Evolutionary conservation across 2,888 invertebrate species (phyloP).

Genomic region (Harpalus rubripes): DNA sequence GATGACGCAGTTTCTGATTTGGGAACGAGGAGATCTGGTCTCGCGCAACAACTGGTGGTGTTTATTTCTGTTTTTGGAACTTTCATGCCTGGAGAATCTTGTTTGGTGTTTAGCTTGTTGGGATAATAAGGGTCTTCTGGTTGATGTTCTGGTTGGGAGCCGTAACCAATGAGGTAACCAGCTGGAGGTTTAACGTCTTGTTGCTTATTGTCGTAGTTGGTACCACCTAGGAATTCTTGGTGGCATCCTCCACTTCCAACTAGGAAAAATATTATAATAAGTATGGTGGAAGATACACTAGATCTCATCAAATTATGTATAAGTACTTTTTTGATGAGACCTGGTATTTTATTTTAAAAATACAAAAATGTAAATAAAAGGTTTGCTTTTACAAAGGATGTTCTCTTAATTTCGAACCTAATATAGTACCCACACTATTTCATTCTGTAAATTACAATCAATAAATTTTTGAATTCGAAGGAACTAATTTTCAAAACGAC

Average conservation of each 20-base stretch:
- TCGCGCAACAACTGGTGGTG: constrained; percentile 77
- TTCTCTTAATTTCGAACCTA: too few relatives aligned
- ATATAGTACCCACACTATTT: too few relatives aligned
- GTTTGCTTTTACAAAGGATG: too few relatives aligned
- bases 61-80: constrained; percentile 79
- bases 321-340: not conserved
- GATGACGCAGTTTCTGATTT: constrained; percentile 81
- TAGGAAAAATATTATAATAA: constrained; percentile 3
- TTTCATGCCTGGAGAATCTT: constrained; percentile 77
- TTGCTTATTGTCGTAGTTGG: constrained; percentile 74
- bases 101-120: constrained; percentile 72
- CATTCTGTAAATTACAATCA: too few relatives aligned
- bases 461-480: too few relatives aligned
- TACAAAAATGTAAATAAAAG: too few relatives aligned
- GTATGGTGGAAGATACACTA: not conserved
- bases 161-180: constrained; percentile 76
- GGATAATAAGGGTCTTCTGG: constrained; percentile 74
- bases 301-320: not conserved
- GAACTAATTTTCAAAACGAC: too few relatives aligned
- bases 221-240: constrained; percentile 70
- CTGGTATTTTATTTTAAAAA: too few relatives aligned
- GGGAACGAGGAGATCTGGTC: constrained; percentile 82
- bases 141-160: constrained; percentile 66
- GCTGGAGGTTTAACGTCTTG: constrained; percentile 76
- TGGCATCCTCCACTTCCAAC: constrained; percentile 57